These are phyloP conservation scores for Tetramorium parvispinum DNA, from an alignment of 1,140 invertebrate genomes.

Conservation along the genomic window DNA sequence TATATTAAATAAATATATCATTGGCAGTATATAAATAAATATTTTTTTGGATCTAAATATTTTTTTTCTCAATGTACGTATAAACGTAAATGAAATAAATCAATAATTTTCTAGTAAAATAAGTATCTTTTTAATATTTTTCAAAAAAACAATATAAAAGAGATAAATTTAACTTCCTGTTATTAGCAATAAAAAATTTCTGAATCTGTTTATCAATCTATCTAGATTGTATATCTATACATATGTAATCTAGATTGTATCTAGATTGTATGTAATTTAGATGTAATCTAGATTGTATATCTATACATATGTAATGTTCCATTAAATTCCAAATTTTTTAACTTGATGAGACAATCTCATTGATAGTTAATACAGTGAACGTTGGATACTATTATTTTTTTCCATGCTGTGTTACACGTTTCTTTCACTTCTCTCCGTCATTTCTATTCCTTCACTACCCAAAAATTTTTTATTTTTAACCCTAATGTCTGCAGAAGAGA, in stretches of 20 bases:
- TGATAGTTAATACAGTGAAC: neutral
- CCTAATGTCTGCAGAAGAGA: neutral
- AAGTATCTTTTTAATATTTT: neutral
- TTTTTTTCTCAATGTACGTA: no score
- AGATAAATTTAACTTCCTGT: neutral
- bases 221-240: no score
- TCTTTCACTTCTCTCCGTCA: neutral
- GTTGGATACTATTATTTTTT: neutral
- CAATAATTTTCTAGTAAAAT: neutral
- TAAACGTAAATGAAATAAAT: neutral
- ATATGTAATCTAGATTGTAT: no score
- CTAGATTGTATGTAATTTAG: no score
- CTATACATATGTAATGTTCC: neutral
- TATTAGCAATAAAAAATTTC: neutral
- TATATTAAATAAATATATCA: no score
- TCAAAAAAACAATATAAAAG: neutral
- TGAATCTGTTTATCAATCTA: neutral
- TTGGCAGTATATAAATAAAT: no score
- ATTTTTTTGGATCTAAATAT: no score
- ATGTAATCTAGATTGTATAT: no score
- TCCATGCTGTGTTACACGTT: neutral
- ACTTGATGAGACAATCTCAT: neutral
- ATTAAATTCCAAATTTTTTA: neutral
- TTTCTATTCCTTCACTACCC: constrained; percentile 13
- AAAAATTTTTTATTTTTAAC: constrained; percentile 19